Conservation (phyloP, 2,888 invertebrate genomes). For the Eupithecia inturbata region DNA sequence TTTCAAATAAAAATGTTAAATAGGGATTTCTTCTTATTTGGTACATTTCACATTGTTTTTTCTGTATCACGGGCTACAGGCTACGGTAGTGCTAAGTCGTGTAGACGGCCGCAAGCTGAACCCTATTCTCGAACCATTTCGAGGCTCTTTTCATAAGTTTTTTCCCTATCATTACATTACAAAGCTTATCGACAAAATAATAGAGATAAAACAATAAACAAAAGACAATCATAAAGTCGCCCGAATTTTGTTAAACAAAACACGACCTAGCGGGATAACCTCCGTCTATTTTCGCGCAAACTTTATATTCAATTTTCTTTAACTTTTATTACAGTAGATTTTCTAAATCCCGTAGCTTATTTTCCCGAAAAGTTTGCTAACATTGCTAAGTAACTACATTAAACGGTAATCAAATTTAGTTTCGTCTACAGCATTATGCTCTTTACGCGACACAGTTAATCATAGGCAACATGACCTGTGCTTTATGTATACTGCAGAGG, state of each 20-base stretch:
- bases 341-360: constrained; percentile 10
- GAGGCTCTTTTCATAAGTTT: neutral
- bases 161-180: neutral
- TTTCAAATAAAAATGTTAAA: no score
- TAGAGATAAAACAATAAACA: neutral
- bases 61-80: no score
- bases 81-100: no score
- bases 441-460: constrained; percentile 26
- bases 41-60: no score
- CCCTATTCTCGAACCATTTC: no score
- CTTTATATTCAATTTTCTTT: constrained; percentile 16
- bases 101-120: no score
- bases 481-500: constrained; percentile 5
- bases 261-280: constrained; percentile 10
- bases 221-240: neutral
- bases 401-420: constrained; percentile 24
- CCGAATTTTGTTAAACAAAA: constrained; percentile 2
- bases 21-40: no score
- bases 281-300: constrained; percentile 13
- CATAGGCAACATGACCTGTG: constrained; percentile 17
- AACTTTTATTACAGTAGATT: constrained; percentile 15
- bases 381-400: constrained; percentile 8
- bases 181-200: neutral
- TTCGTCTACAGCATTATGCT: constrained; percentile 26
- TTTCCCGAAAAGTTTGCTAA: constrained; percentile 19